Evolutionary conservation across 92 coral and sea anemone genomes (phyloP), one percentile per base, ranked within the genome.

Genomic region (Scolanthus callimorphus): DNA sequence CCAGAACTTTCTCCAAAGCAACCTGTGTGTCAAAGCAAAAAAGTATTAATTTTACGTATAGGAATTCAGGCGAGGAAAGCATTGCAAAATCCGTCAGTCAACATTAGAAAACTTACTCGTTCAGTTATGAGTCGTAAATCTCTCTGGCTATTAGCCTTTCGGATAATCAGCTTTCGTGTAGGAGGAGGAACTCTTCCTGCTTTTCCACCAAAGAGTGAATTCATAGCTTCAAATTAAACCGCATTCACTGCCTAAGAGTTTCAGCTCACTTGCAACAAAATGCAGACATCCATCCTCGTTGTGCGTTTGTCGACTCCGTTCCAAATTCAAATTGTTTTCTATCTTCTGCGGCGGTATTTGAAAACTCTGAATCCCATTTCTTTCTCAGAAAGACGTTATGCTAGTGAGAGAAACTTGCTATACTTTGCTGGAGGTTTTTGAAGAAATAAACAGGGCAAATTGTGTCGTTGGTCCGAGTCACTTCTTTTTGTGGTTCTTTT

Each of bases 71-170:
- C 10, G 45, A n/a, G n/a, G n/a, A 38, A 9, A 38, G n/a, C 10
- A 38, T 9, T 9, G 45, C 9, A n/a, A 38, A 9, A 38, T n/a
- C 9, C 45, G n/a, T n/a, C n/a, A n/a, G n/a, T n/a, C n/a, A n/a
- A n/a, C n/a, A n/a, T 19, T 34, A 34, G 6, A 6, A 6, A 3
- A 60, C 95, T 27, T 60, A 94, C 99, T 80, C 99, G 70, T 59
- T 94, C 99, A 2, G 94, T 84, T 9, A 94, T 57, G 25, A 94
- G 94, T 37, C 99, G 88, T 20, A 94, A 77, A 53, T 94, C 99
- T 56, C 95, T 65, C 3, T 89, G 94, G 41, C 99, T 94, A 73
- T 86, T 89, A 31, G 90, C 91, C 62, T 94, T 94, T 51, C 96
- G 88, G 3, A 88, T 80, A 10, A 94, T 90, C 28, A 94, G 95